phyloP scores from a whole-genome alignment of 2,113 vertebrate species.

The Neotragus pygmaeus region DNA sequence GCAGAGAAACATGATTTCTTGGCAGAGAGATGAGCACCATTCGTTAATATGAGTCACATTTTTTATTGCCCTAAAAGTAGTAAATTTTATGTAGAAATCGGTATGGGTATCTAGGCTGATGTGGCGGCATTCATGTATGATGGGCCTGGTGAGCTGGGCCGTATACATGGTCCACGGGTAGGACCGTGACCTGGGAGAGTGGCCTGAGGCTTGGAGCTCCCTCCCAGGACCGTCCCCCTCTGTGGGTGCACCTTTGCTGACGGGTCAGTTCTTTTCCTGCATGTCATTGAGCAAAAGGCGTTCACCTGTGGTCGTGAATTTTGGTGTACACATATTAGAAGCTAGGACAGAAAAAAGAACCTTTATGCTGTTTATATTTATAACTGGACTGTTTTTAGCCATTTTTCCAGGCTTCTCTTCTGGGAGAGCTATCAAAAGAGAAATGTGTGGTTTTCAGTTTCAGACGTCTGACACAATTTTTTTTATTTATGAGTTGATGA shows the following conservation, averaged over 20 bases:
- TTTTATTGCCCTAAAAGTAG: not conserved
- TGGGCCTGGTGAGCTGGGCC: accelerated
- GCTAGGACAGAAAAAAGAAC: not conserved
- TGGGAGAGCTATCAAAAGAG: not conserved
- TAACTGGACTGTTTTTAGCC: not conserved
- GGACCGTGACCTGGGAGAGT: no score
- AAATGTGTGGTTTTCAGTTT: not conserved
- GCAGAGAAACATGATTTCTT: not conserved
- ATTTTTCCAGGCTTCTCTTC: not conserved
- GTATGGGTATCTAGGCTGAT: not conserved
- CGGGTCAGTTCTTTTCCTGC: accelerated
- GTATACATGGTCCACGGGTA: accelerated
- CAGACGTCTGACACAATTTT: not conserved
- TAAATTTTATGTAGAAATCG: not conserved
- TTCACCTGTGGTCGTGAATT: accelerated
- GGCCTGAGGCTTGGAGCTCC: accelerated
- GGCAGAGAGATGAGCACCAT: not conserved
- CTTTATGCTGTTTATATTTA: accelerated
- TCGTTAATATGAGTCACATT: not conserved
- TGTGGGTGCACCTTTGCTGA: accelerated
- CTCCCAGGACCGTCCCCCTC: accelerated
- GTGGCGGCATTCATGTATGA: accelerated
- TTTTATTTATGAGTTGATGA: not conserved
- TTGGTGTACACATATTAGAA: not conserved
- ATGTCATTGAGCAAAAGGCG: accelerated